A percentile compares a stretch with the other conserved stretches of the same genome.
phyloP scores from a whole-genome alignment of 2,797 vertebrate genomes.

The Mormyrus proboscirostris region DNA sequence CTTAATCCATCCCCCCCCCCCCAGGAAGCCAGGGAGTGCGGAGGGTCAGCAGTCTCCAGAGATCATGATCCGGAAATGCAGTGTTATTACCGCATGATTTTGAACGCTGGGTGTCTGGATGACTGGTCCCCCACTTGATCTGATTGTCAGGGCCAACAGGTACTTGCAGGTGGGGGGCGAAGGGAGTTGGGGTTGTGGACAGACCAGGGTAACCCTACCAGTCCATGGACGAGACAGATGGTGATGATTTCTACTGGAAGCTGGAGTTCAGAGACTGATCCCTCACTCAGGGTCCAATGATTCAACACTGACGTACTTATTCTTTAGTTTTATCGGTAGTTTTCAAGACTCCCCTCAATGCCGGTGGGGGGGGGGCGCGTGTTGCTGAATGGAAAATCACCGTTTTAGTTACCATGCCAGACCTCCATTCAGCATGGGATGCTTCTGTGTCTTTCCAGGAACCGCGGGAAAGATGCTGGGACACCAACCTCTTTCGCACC shows the following conservation, averaged over 20 bases:
- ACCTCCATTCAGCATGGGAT: not conserved
- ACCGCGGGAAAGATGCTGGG: not conserved
- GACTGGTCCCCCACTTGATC: not conserved
- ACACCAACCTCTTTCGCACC: not conserved
- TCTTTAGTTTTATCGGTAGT: not conserved
- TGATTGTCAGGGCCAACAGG: not conserved
- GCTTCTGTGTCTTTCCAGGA: not conserved
- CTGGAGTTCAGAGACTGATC: not conserved
- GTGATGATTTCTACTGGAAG: not conserved
- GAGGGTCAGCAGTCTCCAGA: not conserved
- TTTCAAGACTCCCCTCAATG: not conserved
- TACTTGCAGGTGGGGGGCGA: not conserved
- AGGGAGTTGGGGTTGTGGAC: not conserved
- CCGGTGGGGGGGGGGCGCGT: not conserved
- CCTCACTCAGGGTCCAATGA: not conserved
- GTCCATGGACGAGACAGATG: not conserved
- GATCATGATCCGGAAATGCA: not conserved
- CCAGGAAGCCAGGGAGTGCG: not conserved
- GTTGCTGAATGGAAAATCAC: not conserved
- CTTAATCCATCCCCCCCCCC: not conserved
- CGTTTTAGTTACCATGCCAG: not conserved
- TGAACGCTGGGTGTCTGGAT: not conserved
- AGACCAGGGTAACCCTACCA: not conserved
- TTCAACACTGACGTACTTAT: not conserved
- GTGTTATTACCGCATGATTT: constrained; percentile 6